Evolutionary conservation across 2,888 invertebrate species (phyloP).

Genomic region (Metellina segmentata): DNA sequence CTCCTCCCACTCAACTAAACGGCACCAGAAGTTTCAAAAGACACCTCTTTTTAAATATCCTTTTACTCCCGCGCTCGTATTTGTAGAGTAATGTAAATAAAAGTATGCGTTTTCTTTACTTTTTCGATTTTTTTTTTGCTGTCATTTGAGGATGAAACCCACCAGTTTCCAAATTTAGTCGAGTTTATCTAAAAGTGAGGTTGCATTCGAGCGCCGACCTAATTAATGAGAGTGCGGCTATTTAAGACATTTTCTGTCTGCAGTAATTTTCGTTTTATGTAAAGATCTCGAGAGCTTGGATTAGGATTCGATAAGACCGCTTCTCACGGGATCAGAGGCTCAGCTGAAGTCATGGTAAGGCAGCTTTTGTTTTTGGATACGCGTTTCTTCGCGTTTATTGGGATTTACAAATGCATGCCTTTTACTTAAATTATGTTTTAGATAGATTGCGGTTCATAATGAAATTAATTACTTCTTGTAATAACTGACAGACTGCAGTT

Average conservation of each 20-base stretch:
- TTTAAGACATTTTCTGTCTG: slow-evolving; percentile 45
- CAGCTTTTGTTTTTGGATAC: background rate
- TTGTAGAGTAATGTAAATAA: slow-evolving; percentile 60
- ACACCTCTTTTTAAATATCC: slow-evolving; percentile 37
- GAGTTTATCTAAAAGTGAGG: slow-evolving; percentile 71
- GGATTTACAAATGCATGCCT: no score
- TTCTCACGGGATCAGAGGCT: background rate
- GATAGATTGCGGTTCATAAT: no score
- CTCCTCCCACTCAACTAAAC: background rate
- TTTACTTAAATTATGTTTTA: no score
- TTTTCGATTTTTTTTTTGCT: slow-evolving; percentile 29
- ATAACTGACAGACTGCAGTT: no score
- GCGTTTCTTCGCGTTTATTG: no score
- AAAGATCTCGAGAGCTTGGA: slow-evolving; percentile 1
- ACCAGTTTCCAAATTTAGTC: slow-evolving; percentile 73
- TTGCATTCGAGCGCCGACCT: slow-evolving; percentile 51
- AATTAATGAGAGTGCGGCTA: slow-evolving; percentile 64
- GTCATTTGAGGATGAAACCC: slow-evolving; percentile 67
- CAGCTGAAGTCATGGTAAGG: slow-evolving; percentile 55
- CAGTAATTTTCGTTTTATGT: slow-evolving; percentile 5
- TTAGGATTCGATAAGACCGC: slow-evolving; percentile 27
- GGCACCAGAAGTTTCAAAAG: slow-evolving; percentile 15
- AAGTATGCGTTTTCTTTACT: slow-evolving; percentile 14
- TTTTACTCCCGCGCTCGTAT: slow-evolving; percentile 37
- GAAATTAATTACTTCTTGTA: no score